These are phyloP conservation scores for Otolemur crassicaudatus DNA, from an alignment of 2,797 vertebrate species.

Conservation along the genomic window DNA sequence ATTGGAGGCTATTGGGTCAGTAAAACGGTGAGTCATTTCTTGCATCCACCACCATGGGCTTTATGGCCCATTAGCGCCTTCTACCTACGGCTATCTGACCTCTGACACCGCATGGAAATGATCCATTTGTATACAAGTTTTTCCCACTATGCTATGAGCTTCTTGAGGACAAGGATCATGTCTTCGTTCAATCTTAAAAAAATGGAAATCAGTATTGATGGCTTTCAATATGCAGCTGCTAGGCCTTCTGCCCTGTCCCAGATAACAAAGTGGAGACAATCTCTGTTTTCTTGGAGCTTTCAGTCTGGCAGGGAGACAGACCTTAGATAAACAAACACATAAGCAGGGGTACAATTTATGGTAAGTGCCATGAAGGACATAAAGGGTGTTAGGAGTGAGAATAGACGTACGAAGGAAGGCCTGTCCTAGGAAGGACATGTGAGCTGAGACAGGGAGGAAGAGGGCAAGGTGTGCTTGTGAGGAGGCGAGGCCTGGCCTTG, in stretches of 20 bases:
- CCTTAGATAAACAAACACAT: background rate
- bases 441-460: background rate
- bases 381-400: background rate
- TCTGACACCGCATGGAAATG: background rate
- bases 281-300: background rate
- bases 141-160: background rate
- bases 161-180: background rate
- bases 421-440: background rate
- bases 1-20: background rate
- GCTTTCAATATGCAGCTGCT: background rate
- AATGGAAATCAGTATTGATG: background rate
- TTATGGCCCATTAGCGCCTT: background rate
- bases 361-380: background rate
- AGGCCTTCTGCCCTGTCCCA: background rate
- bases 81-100: background rate
- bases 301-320: background rate
- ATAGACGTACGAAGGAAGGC: background rate
- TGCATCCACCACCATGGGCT: background rate
- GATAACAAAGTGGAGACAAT: background rate
- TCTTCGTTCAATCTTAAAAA: background rate
- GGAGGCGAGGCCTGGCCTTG: background rate
- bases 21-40: background rate
- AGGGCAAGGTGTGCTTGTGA: background rate
- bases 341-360: background rate
- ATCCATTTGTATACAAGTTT: background rate